phyloP scores from a whole-genome alignment of 2,113 vertebrate genomes.

The Quiscalus mexicanus region DNA sequence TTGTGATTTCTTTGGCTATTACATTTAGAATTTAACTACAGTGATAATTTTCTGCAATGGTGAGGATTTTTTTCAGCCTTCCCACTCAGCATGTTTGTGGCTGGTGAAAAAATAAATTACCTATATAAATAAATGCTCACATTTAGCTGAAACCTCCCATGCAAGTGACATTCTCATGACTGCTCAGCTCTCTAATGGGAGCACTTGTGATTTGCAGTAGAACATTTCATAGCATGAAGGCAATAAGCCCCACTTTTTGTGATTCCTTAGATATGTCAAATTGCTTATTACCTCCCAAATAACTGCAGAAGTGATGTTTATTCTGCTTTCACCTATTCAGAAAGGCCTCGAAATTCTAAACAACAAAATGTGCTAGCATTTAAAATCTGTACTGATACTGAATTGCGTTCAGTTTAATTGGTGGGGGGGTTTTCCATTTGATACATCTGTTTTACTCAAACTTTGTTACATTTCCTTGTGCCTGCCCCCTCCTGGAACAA shows the following conservation, averaged over 20 bases:
- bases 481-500: not conserved
- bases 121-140: not conserved
- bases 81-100: not conserved
- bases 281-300: constrained; percentile 9
- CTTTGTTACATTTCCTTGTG: not conserved
- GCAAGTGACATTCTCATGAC: not conserved
- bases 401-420: not conserved
- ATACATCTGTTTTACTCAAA: not conserved
- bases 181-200: not conserved
- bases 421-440: not conserved
- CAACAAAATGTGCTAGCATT: not conserved
- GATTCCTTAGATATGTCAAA: not conserved
- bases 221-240: constrained; percentile 14
- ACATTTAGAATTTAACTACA: not conserved
- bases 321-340: not conserved
- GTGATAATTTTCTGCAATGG: not conserved
- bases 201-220: not conserved
- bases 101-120: constrained; percentile 32
- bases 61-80: constrained; percentile 22
- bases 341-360: not conserved
- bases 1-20: not conserved
- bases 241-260: not conserved
- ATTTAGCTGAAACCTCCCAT: constrained; percentile 16
- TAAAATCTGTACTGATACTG: not conserved
- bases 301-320: not conserved